A percentile compares a stretch with the other conserved stretches of the same genome.
These are phyloP conservation scores for Criorhina ranunculi DNA, from an alignment of 2,888 invertebrate genomes.

Conservation along the genomic window DNA sequence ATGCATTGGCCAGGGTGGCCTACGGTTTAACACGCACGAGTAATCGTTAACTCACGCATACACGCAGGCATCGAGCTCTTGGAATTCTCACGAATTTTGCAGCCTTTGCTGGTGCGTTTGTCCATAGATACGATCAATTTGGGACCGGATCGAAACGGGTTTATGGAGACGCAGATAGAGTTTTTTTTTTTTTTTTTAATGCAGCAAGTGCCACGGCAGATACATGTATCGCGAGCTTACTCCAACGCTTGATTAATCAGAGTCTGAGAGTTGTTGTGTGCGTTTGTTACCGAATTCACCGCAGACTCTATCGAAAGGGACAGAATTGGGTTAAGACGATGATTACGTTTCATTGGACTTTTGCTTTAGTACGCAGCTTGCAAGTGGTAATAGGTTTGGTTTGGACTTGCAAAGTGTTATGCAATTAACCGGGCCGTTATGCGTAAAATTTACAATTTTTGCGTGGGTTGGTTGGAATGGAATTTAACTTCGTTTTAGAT, in stretches of 20 bases:
- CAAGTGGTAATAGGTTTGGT: slow-evolving; percentile 41
- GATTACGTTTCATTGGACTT: slow-evolving; percentile 36
- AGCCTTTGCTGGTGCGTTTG: slow-evolving; percentile 48
- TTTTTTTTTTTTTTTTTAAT: slow-evolving; percentile 46
- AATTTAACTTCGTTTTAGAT: slow-evolving; percentile 32
- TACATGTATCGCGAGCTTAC: slow-evolving; percentile 40
- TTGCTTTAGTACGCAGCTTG: slow-evolving; percentile 41
- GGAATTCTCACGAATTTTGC: slow-evolving; percentile 40
- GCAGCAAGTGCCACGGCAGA: slow-evolving; percentile 66
- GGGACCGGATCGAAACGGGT: slow-evolving; percentile 60
- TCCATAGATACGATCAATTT: slow-evolving; percentile 57
- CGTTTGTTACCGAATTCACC: slow-evolving; percentile 67
- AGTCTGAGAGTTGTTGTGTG: slow-evolving; percentile 37
- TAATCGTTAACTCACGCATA: slow-evolving; percentile 48
- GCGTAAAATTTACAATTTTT: slow-evolving; percentile 48
- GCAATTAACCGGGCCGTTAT: slow-evolving; percentile 47
- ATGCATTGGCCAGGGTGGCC: slow-evolving; percentile 35
- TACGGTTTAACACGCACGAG: slow-evolving; percentile 58
- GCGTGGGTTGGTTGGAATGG: slow-evolving; percentile 57
- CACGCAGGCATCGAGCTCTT: slow-evolving; percentile 26
- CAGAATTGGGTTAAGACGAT: slow-evolving; percentile 73
- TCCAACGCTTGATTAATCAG: slow-evolving; percentile 74
- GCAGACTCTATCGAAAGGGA: slow-evolving; percentile 72
- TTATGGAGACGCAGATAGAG: slow-evolving; percentile 34
- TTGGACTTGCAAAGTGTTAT: slow-evolving; percentile 43